Base-by-base conservation (phyloP, 2,797 vertebrate species). In the Cercopithecus diana region DNA sequence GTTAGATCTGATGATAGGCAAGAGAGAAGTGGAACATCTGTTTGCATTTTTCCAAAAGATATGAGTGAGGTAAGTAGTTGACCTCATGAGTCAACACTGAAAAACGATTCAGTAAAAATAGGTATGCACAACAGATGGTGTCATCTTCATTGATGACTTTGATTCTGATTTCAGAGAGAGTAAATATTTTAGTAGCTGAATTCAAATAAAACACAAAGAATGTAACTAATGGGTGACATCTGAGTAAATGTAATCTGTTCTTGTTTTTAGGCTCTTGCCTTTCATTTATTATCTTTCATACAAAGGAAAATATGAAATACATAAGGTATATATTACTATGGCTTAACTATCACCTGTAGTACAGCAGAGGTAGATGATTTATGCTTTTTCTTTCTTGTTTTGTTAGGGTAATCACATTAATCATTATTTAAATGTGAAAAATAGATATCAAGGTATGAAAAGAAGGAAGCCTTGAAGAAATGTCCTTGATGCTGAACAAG, bases 401-500 rank as follows among this genome's bases (percentile, higher is more conserved):
- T 94, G 55, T 87, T 96, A 75, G 2, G 83, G 43, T 4, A 17
- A 92, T 91, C 88, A 58, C n/a, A 97, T 96, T 97, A 95, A 94
- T 98, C 70, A 5, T 96, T 96, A 94, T 82, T 94, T 90, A 96
- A 98, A 94, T 85, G 61, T 97, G 95, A 97, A 93, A 97, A 97
- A 97, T 45, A 97, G 90, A 84, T 75, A 94, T 58, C 20, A 30
- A 30, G 17, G 58, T 55, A 30, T 84, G 39, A 97, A 95, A 96
- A 92, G 61, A 96, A 88, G 73, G 17, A 90, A 97, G 86, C 97
- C 94, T 96, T 97, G 93, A 98, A 97, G 95, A 93, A 89, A n/a
- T 92, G 97, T 97, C 98, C 98, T 98, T 98, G 97, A 81, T 84
- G 72, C 85, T 91, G 85, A 96, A 96, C 50, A 87, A 97, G 70